Evolutionary conservation across 2,888 invertebrate species (phyloP).

Genomic region (Aporophyla lueneburgensis): DNA sequence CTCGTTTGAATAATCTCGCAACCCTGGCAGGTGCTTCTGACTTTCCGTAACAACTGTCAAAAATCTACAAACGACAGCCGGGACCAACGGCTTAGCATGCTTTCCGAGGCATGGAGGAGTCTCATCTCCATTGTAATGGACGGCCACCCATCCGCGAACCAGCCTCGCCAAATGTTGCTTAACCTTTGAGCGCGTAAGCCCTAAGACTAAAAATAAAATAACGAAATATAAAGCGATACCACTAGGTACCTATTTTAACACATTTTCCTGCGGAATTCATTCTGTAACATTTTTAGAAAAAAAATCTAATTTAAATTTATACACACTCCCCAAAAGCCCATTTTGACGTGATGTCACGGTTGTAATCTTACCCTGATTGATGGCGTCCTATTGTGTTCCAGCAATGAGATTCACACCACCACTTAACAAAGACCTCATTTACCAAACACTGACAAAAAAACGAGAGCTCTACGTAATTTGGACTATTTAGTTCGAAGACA

Average conservation of each 20-base stretch:
- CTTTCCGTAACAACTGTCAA: no score
- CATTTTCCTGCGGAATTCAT: background rate
- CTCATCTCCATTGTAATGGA: no score
- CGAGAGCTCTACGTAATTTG: conserved; percentile 38
- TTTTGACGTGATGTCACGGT: conserved; percentile 73
- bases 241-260: background rate
- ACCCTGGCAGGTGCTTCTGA: no score
- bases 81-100: no score
- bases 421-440: conserved; percentile 41
- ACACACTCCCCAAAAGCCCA: conserved; percentile 70
- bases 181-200: no score
- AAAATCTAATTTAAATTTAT: conserved; percentile 71
- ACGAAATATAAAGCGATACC: background rate
- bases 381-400: conserved; percentile 70
- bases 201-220: background rate
- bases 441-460: background rate
- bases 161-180: no score
- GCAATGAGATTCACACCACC: conserved; percentile 55
- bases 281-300: conserved; percentile 51
- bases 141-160: no score
- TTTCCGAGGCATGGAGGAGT: no score
- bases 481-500: conserved; percentile 35
- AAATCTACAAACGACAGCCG: no score
- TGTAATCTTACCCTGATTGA: conserved; percentile 80
- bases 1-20: no score